Percentiles rank a stretch among this genome's conserved stretches.
Conservation (phyloP, 2,888 invertebrate genomes). For the Uloborus plumipes region DNA sequence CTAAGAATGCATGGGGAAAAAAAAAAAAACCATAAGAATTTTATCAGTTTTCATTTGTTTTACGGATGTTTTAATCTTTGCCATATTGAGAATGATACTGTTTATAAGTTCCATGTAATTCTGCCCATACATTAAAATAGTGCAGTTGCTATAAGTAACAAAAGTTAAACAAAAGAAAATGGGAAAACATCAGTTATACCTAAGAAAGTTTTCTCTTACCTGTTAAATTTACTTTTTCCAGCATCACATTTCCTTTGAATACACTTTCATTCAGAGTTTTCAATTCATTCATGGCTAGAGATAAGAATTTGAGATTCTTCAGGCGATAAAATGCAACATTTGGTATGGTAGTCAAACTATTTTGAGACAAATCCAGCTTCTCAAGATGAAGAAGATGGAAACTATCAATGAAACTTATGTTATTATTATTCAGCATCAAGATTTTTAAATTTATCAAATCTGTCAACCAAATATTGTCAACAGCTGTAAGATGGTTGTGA, state of each 20-base stretch:
- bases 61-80: too few relatives aligned
- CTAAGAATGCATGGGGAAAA: too few relatives aligned
- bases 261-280: conserved; percentile 43
- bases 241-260: conserved; percentile 44
- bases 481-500: conserved; percentile 24
- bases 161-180: too few relatives aligned
- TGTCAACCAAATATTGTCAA: conserved; percentile 28
- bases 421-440: conserved; percentile 35
- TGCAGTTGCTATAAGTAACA: too few relatives aligned
- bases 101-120: too few relatives aligned
- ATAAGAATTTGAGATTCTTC: conserved; percentile 46
- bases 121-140: too few relatives aligned
- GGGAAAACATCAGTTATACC: neutral
- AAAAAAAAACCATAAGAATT: too few relatives aligned
- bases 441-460: conserved; percentile 25
- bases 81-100: too few relatives aligned
- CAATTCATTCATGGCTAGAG: conserved; percentile 51
- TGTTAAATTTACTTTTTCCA: conserved; percentile 53
- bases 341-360: conserved; percentile 30
- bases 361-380: conserved; percentile 46
- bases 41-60: too few relatives aligned
- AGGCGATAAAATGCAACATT: conserved; percentile 33
- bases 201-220: conserved; percentile 21
- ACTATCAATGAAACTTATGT: conserved; percentile 44
- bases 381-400: conserved; percentile 31